Evolutionary conservation across 2,113 vertebrate genomes (phyloP), one percentile per base, ranked within the genome.

Genomic region (Arothron firmamentum): DNA sequence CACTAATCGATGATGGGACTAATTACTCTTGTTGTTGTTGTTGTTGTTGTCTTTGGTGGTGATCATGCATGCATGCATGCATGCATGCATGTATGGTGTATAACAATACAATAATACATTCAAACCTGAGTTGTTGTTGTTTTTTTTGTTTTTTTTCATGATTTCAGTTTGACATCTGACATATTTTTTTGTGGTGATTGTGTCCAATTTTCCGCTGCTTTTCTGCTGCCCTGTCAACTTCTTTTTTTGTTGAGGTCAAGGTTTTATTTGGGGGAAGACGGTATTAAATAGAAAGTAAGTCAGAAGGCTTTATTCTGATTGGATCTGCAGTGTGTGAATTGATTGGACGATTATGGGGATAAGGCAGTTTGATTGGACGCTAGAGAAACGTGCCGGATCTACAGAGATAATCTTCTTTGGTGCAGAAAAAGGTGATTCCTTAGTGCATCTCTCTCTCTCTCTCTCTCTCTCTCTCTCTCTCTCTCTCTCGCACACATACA

Each of bases 321-420:
- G 77, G 76, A 76, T 79, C 17, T 0, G 19, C 23, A 28, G 12
- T 18, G 17, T 59, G 57, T 41, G 13, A 1, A 38, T 77, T 72
- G 67, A 84, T 84, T 84, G 75, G 77, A 78, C 64, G 65, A 67
- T 51, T 16, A 52, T 60, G 58, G 23, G 56, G 63, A 72, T 56
- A 46, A 64, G 14, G 50, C 19, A 0, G 18, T 66, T 63, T 74
- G 71, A 83, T 76, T 81, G 78, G 82, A 67, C 43, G 61, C 62
- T 28, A 3, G 45, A 25, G 31, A 42, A 73, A 63, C 21, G 73
- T 72, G 70, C 70, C 58, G 54, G 69, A 71, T 79, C 65, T 42
- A 31, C 45, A 15, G 25, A 11, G 20, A 51, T 83, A 74, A 85
- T 82, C 79, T 60, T 48, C 77, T 80, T 59, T 70, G 58, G 57